Evolutionary conservation across 2,113 vertebrate genomes (phyloP).

Genomic region (Oreochromis niloticus): DNA sequence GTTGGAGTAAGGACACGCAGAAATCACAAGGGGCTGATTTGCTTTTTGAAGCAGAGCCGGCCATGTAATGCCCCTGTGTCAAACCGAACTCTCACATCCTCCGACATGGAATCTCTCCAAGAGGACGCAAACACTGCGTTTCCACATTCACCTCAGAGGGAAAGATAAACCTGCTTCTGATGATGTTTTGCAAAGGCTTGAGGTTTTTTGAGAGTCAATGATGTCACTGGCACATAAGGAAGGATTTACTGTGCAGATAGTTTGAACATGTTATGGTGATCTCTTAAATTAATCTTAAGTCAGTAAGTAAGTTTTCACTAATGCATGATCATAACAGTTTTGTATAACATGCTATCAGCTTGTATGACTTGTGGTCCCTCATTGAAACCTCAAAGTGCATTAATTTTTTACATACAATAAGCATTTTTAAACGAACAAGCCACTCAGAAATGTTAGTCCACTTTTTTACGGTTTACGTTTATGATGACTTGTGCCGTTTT

Average conservation of each 20-base stretch:
- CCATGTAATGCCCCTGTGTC: slow-evolving; percentile 13
- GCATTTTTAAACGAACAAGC: slow-evolving; percentile 8
- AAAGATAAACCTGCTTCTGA: slow-evolving; percentile 8
- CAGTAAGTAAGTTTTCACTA: slow-evolving; percentile 10
- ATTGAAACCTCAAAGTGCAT: slow-evolving; percentile 11
- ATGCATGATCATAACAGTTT: slow-evolving; percentile 29
- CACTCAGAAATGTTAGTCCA: background rate
- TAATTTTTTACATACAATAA: slow-evolving; percentile 6
- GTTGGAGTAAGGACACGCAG: slow-evolving; percentile 9
- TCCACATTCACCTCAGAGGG: slow-evolving; percentile 33
- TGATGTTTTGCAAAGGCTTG: background rate
- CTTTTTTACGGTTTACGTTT: slow-evolving; percentile 6
- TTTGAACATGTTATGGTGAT: slow-evolving; percentile 13
- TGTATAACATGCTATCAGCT: slow-evolving; percentile 15
- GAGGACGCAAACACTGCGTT: slow-evolving; percentile 35
- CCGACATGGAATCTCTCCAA: slow-evolving; percentile 36
- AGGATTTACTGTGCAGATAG: slow-evolving; percentile 27
- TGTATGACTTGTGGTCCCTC: slow-evolving; percentile 16
- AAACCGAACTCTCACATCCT: slow-evolving; percentile 38
- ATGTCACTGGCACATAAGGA: slow-evolving; percentile 62
- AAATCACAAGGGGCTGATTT: slow-evolving; percentile 6
- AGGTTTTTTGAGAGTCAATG: slow-evolving; percentile 32
- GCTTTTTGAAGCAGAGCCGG: slow-evolving; percentile 29
- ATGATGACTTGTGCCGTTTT: slow-evolving; percentile 22
- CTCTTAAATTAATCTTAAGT: slow-evolving; percentile 26